These are phyloP conservation scores for Labia minor DNA, from an alignment of 2,888 invertebrate species.

Conservation along the genomic window DNA sequence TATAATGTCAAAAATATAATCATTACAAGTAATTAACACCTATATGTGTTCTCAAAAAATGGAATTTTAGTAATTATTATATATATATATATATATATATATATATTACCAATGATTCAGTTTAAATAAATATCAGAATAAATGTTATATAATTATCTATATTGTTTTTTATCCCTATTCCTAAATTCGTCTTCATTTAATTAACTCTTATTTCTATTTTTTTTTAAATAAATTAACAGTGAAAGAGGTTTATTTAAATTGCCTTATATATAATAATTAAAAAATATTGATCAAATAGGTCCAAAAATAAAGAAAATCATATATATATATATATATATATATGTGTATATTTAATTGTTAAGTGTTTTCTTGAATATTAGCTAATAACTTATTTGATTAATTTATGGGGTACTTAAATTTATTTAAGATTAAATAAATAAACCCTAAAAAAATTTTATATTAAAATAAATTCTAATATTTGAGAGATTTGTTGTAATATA, in stretches of 20 bases:
- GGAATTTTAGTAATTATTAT: neutral
- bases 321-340: neutral
- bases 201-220: neutral
- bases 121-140: neutral
- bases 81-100: too few relatives aligned
- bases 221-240: neutral
- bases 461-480: too few relatives aligned
- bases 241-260: conserved; percentile 8
- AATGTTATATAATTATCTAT: too few relatives aligned
- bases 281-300: neutral
- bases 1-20: neutral
- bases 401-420: too few relatives aligned
- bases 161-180: neutral
- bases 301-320: neutral
- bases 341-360: neutral
- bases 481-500: too few relatives aligned
- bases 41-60: neutral
- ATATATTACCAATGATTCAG: neutral
- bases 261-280: neutral
- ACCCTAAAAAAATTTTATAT: too few relatives aligned
- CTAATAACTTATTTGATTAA: too few relatives aligned
- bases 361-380: too few relatives aligned
- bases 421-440: too few relatives aligned
- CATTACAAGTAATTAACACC: neutral
- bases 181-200: neutral